Percentiles rank a stretch among this genome's conserved stretches.
phyloP scores from a whole-genome alignment of 2,888 invertebrate species.

The Synanthedon tipuliformis region DNA sequence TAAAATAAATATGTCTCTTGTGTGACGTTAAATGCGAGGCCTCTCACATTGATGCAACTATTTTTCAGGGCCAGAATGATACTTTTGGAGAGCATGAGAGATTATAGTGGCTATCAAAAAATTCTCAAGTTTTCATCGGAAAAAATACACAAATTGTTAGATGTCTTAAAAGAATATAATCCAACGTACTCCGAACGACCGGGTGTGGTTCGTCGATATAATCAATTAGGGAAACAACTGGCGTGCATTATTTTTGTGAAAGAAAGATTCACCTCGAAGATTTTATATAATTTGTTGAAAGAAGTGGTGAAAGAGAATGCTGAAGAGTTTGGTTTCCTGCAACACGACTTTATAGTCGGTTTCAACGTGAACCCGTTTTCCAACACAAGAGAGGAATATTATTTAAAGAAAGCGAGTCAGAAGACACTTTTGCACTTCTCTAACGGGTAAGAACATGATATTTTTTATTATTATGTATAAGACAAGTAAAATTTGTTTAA shows the following conservation, averaged over 20 bases:
- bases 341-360: conserved; percentile 81
- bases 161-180: conserved; percentile 71
- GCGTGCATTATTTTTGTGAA: conserved; percentile 80
- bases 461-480: too few species aligned
- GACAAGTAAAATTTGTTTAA: too few species aligned
- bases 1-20: too few species aligned
- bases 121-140: conserved; percentile 73
- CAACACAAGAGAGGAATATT: conserved; percentile 66
- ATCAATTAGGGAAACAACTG: conserved; percentile 51
- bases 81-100: conserved; percentile 61
- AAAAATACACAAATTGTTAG: conserved; percentile 73
- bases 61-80: conserved; percentile 51
- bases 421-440: conserved; percentile 59
- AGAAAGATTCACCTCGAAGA: conserved; percentile 80
- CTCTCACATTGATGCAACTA: too few species aligned
- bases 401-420: conserved; percentile 65
- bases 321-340: conserved; percentile 64
- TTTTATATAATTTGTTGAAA: conserved; percentile 76
- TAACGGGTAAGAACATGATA: conserved; percentile 33
- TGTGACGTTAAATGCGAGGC: too few species aligned
- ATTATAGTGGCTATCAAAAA: conserved; percentile 40
- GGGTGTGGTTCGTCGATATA: conserved; percentile 8
- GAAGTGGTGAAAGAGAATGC: conserved; percentile 51
- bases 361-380: conserved; percentile 69
- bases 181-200: conserved; percentile 13